Evolutionary conservation across 2,797 vertebrate genomes (phyloP).

Genomic region (Arremon aurantiirostris): DNA sequence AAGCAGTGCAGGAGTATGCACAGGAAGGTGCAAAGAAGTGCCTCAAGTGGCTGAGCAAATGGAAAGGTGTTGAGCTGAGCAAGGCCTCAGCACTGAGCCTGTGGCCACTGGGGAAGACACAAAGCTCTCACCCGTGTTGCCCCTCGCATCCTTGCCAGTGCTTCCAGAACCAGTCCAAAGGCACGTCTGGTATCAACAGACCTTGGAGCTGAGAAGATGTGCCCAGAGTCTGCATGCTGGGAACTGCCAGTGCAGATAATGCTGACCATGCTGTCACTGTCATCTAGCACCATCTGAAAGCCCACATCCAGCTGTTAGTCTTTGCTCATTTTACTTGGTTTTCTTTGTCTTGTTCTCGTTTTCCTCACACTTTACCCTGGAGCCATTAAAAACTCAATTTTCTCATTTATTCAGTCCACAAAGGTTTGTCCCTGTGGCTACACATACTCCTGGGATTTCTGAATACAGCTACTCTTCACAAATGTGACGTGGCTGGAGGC

Average conservation of each 20-base stretch:
- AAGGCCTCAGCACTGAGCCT: neutral
- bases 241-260: neutral
- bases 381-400: neutral
- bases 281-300: conserved; percentile 70
- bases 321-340: neutral
- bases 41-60: neutral
- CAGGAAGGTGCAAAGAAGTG: neutral
- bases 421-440: neutral
- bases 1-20: neutral
- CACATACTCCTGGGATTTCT: neutral
- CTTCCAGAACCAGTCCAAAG: conserved; percentile 63
- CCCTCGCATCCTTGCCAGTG: conserved; percentile 61
- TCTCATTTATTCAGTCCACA: neutral
- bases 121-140: conserved; percentile 64
- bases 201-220: conserved; percentile 2
- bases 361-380: neutral
- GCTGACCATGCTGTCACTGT: conserved; percentile 34
- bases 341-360: neutral
- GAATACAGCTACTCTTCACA: neutral
- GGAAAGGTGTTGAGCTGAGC: neutral
- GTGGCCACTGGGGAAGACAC: neutral
- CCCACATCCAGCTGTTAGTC: conserved; percentile 27
- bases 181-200: conserved; percentile 21
- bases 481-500: neutral
- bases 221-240: neutral